Base-by-base conservation (phyloP, 2,888 invertebrate genomes). In the Apamea crenata region DNA sequence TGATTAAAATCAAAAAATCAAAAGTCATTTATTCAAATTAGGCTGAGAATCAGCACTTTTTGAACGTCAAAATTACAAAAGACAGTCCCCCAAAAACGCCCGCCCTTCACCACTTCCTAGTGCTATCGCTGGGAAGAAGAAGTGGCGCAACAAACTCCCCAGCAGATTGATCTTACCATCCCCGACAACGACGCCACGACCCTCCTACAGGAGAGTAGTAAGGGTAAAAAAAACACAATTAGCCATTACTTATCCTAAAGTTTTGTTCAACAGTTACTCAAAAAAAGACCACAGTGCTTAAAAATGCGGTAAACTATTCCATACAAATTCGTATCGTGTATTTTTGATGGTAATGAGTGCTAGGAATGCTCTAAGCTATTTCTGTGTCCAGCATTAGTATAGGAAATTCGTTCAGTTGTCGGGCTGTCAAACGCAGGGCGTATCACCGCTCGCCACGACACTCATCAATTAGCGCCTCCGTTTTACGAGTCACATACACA, bases 401-500 rank as follows among this genome's bases (percentile, higher is more conserved):
- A 85, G 90, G 89, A 91, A 90, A 90, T 88, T 88, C 89, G 89
- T 83, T 89, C 88, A 88, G 90, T 91, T 89, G 88, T 91, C 90
- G 91, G 87, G 85, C 85, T 92, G 90, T 88, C 91, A 90, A 88
- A 90, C 85, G 84, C 88, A 87, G 88, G 86, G 90, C 92, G 92
- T 89, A 92, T 93, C 91, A 87, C 92, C 93, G 92, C 86, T 87
- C 84, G 84, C 85, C 89, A 83, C 81, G 86, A 90, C 84, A 90
- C 81, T 89, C 91, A 90, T 91, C 91, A 92, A 92, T 92, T 91
- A 91, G 87, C 87, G 82, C 84, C 83, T 90, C 81, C 80, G 77
- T 84, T 88, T 89, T 86, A 90, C 88, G 81, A 90, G 81, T 81
- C 76, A 86, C 70, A 76, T 73, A 69, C 74, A 36, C 56, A 82